phyloP scores from a whole-genome alignment of 2,797 vertebrate genomes.

The Gallirallus australis region DNA sequence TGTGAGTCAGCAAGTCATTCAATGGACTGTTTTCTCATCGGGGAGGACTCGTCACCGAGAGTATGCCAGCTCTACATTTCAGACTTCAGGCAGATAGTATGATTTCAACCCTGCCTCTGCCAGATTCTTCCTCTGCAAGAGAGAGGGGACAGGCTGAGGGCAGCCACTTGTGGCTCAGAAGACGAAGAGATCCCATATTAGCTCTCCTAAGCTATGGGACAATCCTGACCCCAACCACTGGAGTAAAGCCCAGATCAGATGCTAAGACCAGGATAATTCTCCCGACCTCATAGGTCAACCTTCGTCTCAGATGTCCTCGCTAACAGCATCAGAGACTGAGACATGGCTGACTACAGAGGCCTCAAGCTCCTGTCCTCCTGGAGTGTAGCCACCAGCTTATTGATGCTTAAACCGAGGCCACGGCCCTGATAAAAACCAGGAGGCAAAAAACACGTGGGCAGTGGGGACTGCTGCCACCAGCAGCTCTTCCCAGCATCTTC shows the following conservation, averaged over 20 bases:
- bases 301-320: background rate
- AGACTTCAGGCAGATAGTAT: background rate
- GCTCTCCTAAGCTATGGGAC: background rate
- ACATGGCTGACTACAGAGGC: background rate
- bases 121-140: background rate
- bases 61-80: background rate
- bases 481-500: background rate
- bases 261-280: background rate
- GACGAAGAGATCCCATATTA: background rate
- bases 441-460: background rate
- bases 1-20: background rate
- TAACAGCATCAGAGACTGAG: background rate
- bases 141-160: background rate
- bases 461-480: background rate
- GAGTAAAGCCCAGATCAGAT: background rate
- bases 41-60: background rate
- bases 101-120: conserved; percentile 1
- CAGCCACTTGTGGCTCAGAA: conserved; percentile 3
- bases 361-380: conserved; percentile 14
- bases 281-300: background rate
- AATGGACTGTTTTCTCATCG: background rate
- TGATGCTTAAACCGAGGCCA: background rate
- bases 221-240: background rate
- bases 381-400: background rate
- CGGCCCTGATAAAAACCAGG: background rate